Percentiles rank a stretch among this genome's conserved stretches.
Conservation (phyloP, 2,797 vertebrate species). For the Cyclura pinguis region DNA sequence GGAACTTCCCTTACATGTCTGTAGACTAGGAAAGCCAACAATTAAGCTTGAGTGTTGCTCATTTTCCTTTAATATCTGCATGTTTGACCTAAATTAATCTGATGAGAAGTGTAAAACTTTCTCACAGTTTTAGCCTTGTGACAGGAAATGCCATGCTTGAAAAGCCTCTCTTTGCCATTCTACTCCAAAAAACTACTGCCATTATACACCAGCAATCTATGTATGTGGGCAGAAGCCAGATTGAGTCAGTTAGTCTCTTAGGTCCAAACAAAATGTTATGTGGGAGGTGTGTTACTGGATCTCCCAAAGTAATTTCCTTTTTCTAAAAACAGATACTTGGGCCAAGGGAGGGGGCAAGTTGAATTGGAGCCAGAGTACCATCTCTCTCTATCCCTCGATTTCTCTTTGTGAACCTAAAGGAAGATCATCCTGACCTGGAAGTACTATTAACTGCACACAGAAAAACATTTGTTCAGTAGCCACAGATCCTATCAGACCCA, state of each 20-base stretch:
- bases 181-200: not conserved
- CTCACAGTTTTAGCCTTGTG: no score
- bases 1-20: not conserved
- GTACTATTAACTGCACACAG: not conserved
- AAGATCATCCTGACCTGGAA: not conserved
- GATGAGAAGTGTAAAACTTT: not conserved
- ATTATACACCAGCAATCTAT: not conserved
- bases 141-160: not conserved
- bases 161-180: not conserved
- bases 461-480: not conserved
- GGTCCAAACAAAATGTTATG: constrained; percentile 4
- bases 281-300: not conserved
- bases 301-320: not conserved
- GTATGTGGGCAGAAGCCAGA: not conserved
- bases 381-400: no score
- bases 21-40: not conserved
- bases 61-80: not conserved
- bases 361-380: not conserved
- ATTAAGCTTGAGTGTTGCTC: not conserved
- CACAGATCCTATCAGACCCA: not conserved
- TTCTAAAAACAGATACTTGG: not conserved
- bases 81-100: not conserved
- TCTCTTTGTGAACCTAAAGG: not conserved
- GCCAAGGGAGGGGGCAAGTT: not conserved
- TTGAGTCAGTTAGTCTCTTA: constrained; percentile 17